Percentiles rank a stretch among this genome's conserved stretches.
These are phyloP conservation scores for Drosophila monieri DNA, from an alignment of 2,888 invertebrate species.

Conservation along the genomic window DNA sequence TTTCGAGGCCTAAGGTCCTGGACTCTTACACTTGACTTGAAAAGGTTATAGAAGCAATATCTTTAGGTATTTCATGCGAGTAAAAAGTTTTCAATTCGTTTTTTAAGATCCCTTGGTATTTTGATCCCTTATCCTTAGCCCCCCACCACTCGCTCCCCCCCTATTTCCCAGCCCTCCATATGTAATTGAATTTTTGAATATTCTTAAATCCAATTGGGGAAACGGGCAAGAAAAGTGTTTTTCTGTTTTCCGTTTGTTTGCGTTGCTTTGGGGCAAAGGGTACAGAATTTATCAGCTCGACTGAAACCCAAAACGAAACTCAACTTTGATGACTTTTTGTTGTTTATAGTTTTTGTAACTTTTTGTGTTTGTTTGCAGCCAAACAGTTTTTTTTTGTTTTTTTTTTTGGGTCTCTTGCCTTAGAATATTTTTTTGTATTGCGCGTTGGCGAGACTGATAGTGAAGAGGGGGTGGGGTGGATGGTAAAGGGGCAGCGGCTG, in stretches of 20 bases:
- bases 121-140: background rate
- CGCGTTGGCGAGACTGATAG: constrained; percentile 57
- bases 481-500: background rate
- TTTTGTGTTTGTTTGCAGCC: constrained; percentile 15
- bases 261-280: constrained; percentile 22
- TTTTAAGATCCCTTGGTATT: constrained; percentile 20
- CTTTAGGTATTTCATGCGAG: constrained; percentile 16
- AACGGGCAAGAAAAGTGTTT: constrained; percentile 33
- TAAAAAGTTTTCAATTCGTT: constrained; percentile 37
- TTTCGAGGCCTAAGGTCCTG: background rate
- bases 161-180: background rate
- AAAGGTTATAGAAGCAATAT: constrained; percentile 21
- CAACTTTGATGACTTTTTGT: constrained; percentile 50
- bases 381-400: constrained; percentile 13
- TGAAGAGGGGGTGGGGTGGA: background rate
- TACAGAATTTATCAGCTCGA: constrained; percentile 47
- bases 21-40: background rate
- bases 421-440: constrained; percentile 64
- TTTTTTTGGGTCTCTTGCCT: constrained; percentile 50
- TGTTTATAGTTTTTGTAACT: constrained; percentile 56
- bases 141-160: background rate
- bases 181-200: constrained; percentile 44
- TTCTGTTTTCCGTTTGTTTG: background rate
- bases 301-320: constrained; percentile 35
- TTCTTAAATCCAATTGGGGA: constrained; percentile 39